Evolutionary conservation across 30 jellyfish, hydroid and myxozoan species (phyloP).

Genomic region (Aurelia coerulea): DNA sequence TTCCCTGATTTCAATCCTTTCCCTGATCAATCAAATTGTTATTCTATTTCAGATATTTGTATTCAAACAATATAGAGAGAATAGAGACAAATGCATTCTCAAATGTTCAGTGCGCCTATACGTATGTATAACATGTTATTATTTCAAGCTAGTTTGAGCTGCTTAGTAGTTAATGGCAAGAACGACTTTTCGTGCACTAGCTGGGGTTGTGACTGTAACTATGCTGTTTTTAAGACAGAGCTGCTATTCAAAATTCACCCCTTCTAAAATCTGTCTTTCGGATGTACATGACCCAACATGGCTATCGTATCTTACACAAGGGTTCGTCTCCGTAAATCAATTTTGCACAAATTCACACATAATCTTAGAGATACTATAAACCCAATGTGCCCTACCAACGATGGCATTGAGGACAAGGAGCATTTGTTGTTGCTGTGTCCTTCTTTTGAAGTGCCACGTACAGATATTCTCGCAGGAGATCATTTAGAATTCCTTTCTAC

Average conservation of each 20-base stretch:
- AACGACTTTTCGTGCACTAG: neutral
- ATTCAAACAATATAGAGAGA: conserved; percentile 67
- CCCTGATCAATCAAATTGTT: no score
- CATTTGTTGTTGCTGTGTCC: no score
- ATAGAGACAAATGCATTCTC: conserved; percentile 76
- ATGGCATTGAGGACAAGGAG: no score
- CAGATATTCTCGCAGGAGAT: no score
- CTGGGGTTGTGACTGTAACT: no score
- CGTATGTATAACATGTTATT: conserved; percentile 36
- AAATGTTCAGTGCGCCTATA: conserved; percentile 44
- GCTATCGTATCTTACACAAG: neutral
- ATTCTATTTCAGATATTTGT: conserved; percentile 39
- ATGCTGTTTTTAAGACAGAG: no score
- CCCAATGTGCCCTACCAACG: no score
- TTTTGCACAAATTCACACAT: no score
- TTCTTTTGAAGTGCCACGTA: no score
- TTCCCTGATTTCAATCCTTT: no score
- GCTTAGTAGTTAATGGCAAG: neutral
- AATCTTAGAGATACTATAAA: no score
- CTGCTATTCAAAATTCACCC: neutral
- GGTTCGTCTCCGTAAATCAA: no score
- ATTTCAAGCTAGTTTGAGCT: neutral
- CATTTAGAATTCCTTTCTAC: neutral
- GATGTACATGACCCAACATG: neutral
- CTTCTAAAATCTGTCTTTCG: neutral